These are phyloP conservation scores for Slavum lentiscoides DNA, from an alignment of 2,888 invertebrate species.

Conservation along the genomic window DNA sequence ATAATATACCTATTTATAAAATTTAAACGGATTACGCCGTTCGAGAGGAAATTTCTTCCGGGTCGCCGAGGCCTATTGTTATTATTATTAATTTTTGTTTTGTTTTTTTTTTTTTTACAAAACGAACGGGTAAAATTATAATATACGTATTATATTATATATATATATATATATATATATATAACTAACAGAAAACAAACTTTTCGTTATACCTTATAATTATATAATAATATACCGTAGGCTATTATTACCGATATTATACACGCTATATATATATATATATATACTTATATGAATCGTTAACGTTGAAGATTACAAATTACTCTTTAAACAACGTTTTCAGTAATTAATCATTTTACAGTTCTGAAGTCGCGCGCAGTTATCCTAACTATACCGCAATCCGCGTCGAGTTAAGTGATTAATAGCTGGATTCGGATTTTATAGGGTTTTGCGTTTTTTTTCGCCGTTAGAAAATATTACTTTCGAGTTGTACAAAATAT, in stretches of 20 bases:
- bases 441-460: too few species aligned
- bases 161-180: background rate
- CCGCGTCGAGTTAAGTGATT: constrained; percentile 5
- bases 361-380: constrained; percentile 14
- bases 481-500: too few species aligned
- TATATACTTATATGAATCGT: background rate
- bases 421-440: background rate
- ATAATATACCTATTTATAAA: background rate
- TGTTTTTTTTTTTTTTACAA: too few species aligned
- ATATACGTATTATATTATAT: too few species aligned
- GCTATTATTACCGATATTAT: background rate
- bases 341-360: constrained; percentile 40
- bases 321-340: constrained; percentile 22
- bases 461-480: constrained; percentile 2
- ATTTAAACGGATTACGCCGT: background rate
- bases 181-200: constrained; percentile 38
- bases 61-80: constrained; percentile 1
- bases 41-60: constrained; percentile 18
- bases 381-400: background rate
- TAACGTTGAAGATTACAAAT: constrained; percentile 43
- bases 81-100: too few species aligned
- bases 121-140: too few species aligned
- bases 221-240: too few species aligned
- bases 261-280: background rate
- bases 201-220: background rate